phyloP scores from a whole-genome alignment of 1,140 invertebrate species.

The Bombus confusus region DNA sequence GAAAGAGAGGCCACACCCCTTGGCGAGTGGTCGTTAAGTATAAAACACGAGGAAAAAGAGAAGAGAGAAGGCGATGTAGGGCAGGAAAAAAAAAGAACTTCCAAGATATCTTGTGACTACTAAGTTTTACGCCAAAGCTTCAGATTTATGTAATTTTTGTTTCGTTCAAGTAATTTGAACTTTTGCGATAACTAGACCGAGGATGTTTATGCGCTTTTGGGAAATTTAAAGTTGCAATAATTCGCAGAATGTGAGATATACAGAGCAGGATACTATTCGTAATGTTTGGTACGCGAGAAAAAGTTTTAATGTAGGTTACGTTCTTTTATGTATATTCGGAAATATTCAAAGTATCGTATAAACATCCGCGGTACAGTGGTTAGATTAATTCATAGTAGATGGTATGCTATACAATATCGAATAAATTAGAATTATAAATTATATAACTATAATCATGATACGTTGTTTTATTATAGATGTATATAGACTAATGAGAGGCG shows the following conservation, averaged over 20 bases:
- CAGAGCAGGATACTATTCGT: too few species aligned
- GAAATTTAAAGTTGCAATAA: too few species aligned
- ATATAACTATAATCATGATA: neutral
- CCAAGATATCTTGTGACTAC: neutral
- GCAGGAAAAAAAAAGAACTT: constrained; percentile 5
- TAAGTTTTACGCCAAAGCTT: neutral
- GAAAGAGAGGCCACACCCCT: constrained; percentile 65
- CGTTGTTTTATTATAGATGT: too few species aligned
- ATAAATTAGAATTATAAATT: neutral
- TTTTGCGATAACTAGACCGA: neutral
- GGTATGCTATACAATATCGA: neutral
- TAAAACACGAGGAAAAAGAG: constrained; percentile 37
- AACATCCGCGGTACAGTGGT: too few species aligned
- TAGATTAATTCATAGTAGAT: too few species aligned
- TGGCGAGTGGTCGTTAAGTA: constrained; percentile 56
- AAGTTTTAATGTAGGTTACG: too few species aligned
- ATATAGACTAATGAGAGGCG: too few species aligned
- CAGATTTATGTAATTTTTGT: neutral
- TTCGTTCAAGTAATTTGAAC: neutral
- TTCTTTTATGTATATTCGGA: too few species aligned
- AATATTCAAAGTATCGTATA: too few species aligned
- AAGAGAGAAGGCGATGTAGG: constrained; percentile 28
- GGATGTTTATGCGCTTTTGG: too few species aligned
- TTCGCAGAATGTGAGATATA: too few species aligned
- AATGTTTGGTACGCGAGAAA: too few species aligned